Evolutionary conservation across 2,113 vertebrate genomes (phyloP).

Genomic region (Malaclemys terrapin): DNA sequence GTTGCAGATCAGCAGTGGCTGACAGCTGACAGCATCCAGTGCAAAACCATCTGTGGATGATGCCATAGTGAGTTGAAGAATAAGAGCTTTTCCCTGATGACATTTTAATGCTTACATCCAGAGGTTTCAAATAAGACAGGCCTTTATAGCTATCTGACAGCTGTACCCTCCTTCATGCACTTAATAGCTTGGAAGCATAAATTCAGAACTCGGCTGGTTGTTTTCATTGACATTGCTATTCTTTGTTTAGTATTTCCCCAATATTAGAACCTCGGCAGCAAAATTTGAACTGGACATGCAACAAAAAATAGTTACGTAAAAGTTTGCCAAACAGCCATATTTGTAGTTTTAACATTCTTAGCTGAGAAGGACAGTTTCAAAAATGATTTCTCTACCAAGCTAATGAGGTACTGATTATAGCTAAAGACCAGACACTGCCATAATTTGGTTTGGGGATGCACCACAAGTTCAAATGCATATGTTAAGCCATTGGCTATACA

Average conservation of each 20-base stretch:
- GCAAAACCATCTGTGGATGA: constrained; percentile 20
- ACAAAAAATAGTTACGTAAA: background rate
- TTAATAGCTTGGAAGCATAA: background rate
- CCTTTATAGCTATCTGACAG: background rate
- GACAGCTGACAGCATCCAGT: constrained; percentile 12
- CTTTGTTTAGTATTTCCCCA: background rate
- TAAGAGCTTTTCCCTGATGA: constrained; percentile 34
- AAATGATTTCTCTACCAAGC: background rate
- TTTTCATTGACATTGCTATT: background rate
- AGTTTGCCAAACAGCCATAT: background rate
- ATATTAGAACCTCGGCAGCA: background rate
- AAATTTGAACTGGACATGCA: background rate
- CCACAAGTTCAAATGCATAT: background rate
- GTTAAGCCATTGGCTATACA: background rate
- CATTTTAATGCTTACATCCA: constrained; percentile 18
- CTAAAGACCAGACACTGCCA: background rate
- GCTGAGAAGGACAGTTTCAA: background rate
- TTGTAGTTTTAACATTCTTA: background rate
- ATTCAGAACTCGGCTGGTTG: background rate
- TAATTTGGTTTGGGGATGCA: background rate
- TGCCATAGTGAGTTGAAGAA: background rate
- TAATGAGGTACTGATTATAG: background rate
- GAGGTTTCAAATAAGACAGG: background rate
- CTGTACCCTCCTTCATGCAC: background rate
- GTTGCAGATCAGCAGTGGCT: background rate